Base-by-base conservation (phyloP, 1,140 invertebrate genomes). In the Anastatus disparis region DNA sequence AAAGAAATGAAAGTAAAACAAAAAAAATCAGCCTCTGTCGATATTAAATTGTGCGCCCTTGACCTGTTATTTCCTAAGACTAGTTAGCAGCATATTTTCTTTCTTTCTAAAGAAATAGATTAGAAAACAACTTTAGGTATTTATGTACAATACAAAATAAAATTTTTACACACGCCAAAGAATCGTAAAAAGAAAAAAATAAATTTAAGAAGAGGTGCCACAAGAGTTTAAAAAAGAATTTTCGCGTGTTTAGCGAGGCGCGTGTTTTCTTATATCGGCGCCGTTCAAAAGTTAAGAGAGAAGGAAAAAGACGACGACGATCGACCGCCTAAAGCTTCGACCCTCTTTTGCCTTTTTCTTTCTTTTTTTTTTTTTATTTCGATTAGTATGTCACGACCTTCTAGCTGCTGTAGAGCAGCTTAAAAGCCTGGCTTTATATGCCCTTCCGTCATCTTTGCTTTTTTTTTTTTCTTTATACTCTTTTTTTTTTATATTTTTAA, bases 381-480 rank as follows among this genome's bases (percentile, higher is more conserved):
- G 31, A 61, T 52, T 52, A 69, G 56, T 69, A 52, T 69, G 44
- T 61, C 66, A 59, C 46, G 66, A 69, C 66, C 56, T 61, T 61
- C 27, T 56, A 26, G 10, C n/a, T n/a, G n/a, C n/a, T n/a, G n/a
- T n/a, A n/a, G 22, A 17, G 17, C 29, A 29, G 24, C 38, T 65
- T 26, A 38, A 2, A 27, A 26, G 10, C 3, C 42, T n/a, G 10
- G 6, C 15, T 44, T 44, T 15, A 3, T 15, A 15, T 15, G 10
- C n/a, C 52, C 27, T 15, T 55, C 13, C 29, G 52, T 26, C 52
- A 17, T 55, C 29, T 17, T 55, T 55, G n/a, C n/a, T n/a, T n/a
- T n/a, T n/a, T n/a, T n/a, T n/a, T n/a, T n/a, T n/a, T n/a, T n/a
- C n/a, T n/a, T n/a, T n/a, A n/a, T n/a, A n/a, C n/a, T n/a, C n/a